Evolutionary conservation across 2,113 vertebrate genomes (phyloP).

Genomic region (Oreochromis spilurus): DNA sequence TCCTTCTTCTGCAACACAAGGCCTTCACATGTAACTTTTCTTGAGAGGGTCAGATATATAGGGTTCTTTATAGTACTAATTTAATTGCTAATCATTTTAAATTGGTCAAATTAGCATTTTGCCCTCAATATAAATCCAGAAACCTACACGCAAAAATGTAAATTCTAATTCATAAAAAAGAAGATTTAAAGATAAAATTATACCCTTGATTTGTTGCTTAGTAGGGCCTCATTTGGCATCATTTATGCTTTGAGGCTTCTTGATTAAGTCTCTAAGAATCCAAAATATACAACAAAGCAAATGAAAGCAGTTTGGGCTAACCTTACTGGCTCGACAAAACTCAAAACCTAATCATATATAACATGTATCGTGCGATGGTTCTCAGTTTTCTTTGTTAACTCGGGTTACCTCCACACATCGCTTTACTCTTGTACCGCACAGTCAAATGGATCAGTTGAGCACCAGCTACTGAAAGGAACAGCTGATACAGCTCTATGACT

Average conservation of each 20-base stretch:
- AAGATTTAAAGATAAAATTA: neutral
- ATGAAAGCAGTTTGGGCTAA: neutral
- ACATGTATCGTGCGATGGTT: neutral
- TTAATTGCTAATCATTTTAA: neutral
- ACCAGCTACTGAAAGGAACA: neutral
- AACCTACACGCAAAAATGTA: neutral
- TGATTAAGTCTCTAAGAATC: neutral
- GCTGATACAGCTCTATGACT: neutral
- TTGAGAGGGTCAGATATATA: neutral
- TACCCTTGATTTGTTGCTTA: neutral
- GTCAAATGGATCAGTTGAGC: neutral
- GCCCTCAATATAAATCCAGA: neutral
- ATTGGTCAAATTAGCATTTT: neutral
- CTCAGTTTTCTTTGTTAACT: neutral
- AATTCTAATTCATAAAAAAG: neutral
- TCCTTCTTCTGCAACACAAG: neutral
- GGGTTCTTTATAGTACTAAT: neutral
- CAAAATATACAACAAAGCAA: neutral
- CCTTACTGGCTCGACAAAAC: too few relatives aligned
- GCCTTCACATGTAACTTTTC: neutral
- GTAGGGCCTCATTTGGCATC: neutral
- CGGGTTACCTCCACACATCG: neutral
- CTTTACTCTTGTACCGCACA: neutral
- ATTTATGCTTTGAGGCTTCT: neutral
- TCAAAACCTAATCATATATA: neutral